These are phyloP conservation scores for Coendou prehensilis DNA, from an alignment of 2,797 vertebrate species.

Conservation along the genomic window DNA sequence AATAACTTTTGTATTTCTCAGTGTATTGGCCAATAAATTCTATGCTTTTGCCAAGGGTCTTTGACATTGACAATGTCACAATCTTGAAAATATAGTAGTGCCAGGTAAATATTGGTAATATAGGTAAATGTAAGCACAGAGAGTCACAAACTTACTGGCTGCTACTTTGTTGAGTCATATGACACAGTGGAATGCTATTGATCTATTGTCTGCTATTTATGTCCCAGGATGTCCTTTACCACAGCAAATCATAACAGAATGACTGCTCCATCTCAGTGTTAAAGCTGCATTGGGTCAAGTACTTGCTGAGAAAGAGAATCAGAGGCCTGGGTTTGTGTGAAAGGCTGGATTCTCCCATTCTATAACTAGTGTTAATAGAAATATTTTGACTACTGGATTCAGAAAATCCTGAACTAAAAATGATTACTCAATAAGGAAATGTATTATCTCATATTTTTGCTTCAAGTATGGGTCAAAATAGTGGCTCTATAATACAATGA, in stretches of 20 bases:
- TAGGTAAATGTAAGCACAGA: background rate
- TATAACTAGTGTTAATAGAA: background rate
- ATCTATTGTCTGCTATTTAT: background rate
- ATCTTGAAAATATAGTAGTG: background rate
- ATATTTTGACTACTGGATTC: background rate
- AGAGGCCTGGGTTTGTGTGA: background rate
- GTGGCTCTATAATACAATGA: background rate
- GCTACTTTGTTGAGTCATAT: background rate
- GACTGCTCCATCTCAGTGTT: background rate
- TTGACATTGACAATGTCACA: background rate
- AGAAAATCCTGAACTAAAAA: constrained; percentile 24
- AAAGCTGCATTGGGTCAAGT: background rate
- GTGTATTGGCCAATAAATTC: background rate
- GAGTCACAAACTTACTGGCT: background rate
- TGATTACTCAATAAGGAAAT: background rate
- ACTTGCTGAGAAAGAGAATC: background rate
- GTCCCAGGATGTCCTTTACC: background rate
- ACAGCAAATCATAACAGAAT: background rate
- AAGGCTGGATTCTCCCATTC: background rate
- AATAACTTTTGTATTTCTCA: background rate
- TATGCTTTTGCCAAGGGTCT: constrained; percentile 33
- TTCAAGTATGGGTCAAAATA: background rate
- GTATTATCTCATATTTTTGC: constrained; percentile 4
- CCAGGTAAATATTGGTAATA: background rate
- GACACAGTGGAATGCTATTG: background rate